Percentiles rank a stretch among this genome's conserved stretches.
phyloP scores from a whole-genome alignment of 2,888 invertebrate genomes.

The Hoplodrina blanda region DNA sequence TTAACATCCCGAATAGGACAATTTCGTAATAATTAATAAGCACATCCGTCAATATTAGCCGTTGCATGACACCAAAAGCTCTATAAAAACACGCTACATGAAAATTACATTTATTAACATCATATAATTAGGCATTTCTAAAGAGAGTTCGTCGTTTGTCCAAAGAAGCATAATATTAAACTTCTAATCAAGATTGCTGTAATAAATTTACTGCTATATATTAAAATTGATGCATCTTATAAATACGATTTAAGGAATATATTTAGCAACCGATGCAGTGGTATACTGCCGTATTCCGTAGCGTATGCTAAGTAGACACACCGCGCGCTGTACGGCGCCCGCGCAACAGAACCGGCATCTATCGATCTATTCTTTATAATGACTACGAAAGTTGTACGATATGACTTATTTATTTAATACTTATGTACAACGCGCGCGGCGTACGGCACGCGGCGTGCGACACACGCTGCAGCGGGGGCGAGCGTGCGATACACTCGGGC shows the following conservation, averaged over 20 bases:
- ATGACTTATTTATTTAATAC: slow-evolving; percentile 75
- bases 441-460: slow-evolving; percentile 41
- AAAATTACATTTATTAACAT: slow-evolving; percentile 54
- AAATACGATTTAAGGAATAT: slow-evolving; percentile 51
- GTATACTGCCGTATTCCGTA: slow-evolving; percentile 44
- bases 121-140: slow-evolving; percentile 54
- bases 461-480: slow-evolving; percentile 33
- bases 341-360: slow-evolving; percentile 34
- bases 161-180: slow-evolving; percentile 47
- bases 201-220: slow-evolving; percentile 51
- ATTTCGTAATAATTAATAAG: slow-evolving; percentile 54
- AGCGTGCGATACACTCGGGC: slow-evolving; percentile 38
- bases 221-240: slow-evolving; percentile 47
- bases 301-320: slow-evolving; percentile 54
- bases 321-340: slow-evolving; percentile 35
- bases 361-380: slow-evolving; percentile 67
- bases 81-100: slow-evolving; percentile 60
- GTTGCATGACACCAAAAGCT: slow-evolving; percentile 62
- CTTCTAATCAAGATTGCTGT: slow-evolving; percentile 48
- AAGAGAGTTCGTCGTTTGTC: slow-evolving; percentile 52
- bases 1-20: slow-evolving; percentile 41
- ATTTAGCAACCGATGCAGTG: slow-evolving; percentile 36
- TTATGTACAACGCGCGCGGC: slow-evolving; percentile 66
- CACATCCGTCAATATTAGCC: slow-evolving; percentile 36
- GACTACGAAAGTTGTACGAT: slow-evolving; percentile 80